Conservation (phyloP, 2,797 vertebrate genomes). For the Acanthornis magna region DNA sequence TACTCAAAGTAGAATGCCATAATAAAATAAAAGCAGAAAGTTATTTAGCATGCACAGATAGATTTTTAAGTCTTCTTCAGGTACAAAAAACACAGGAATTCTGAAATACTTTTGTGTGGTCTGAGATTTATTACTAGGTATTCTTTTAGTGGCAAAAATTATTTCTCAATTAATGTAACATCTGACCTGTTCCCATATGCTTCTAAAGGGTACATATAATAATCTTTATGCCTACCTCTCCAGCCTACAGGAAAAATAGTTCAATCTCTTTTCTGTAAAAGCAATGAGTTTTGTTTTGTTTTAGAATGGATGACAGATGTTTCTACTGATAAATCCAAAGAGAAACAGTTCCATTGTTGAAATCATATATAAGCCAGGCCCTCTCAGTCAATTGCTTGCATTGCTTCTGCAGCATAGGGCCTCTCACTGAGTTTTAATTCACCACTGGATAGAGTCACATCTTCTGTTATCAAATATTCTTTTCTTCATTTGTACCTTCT, state of each 20-base stretch:
- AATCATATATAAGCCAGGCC: accelerated
- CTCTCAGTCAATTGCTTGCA: neutral
- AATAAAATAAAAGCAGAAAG: neutral
- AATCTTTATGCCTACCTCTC: neutral
- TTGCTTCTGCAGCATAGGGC: neutral
- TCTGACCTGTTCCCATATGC: neutral
- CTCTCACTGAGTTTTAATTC: neutral
- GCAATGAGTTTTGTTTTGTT: neutral
- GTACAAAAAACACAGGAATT: neutral
- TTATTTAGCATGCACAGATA: neutral
- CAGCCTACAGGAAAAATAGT: neutral
- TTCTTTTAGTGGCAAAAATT: neutral
- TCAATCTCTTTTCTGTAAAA: neutral
- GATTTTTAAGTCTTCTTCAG: neutral
- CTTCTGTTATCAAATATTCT: neutral
- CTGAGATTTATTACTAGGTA: neutral
- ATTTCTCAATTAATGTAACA: neutral
- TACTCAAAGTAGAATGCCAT: neutral
- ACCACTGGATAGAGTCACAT: neutral
- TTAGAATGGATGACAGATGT: neutral
- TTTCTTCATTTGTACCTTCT: neutral
- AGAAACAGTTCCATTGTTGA: neutral
- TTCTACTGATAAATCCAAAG: neutral
- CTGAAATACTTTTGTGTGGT: neutral
- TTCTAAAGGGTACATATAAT: neutral